Evolutionary conservation across 2,113 vertebrate species (phyloP), one percentile per base, ranked within the genome.

Genomic region (Muntiacus muntjak): DNA sequence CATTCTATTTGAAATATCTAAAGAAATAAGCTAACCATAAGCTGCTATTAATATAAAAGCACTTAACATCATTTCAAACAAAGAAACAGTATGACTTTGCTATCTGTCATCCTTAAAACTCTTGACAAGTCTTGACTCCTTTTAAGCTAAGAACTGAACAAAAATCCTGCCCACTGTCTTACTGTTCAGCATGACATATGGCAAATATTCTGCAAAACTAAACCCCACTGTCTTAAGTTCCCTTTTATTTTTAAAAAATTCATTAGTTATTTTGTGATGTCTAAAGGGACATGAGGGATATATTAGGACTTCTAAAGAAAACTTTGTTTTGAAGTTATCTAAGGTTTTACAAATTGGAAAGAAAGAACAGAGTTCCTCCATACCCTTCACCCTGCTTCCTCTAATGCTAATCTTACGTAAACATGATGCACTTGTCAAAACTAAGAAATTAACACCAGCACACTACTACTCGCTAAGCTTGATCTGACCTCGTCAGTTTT

Each of bases 241-340:
- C 87, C 13, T 36, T 89, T 55, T 92, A 50, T 52, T 82, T 55
- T 93, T 82, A 2, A 12, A 71, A 96, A 43, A 47, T 81, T 71
- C 9, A 94, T 43, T 92, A 79, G 64, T 96, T 91, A 93, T 67
- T 97, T 89, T 94, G 25, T 84, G 58, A 92, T 28, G 17, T 30
- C 36, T 47, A 54, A 92, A 95, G 30, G n/a, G 14, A 82, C 23
- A 74, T 4, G n/a, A 45, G 76, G n/a, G 43, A 90, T 86, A n/a
- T n/a, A 96, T 79, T 33, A 89, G 23, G 50, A n/a, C 40, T 60
- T 92, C 89, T 89, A 26, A 62, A 57, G 60, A 47, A 83, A 87
- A 90, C 23, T 45, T 52, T 86, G 6, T 30, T 85, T 78, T 86
- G 47, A 93, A 87, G 33, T 93, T 57, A 97, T 86, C 54, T 83